A percentile compares a stretch with the other conserved stretches of the same genome.
These are phyloP conservation scores for Drosophila micromelanica DNA, from an alignment of 1,140 invertebrate species.

Conservation along the genomic window DNA sequence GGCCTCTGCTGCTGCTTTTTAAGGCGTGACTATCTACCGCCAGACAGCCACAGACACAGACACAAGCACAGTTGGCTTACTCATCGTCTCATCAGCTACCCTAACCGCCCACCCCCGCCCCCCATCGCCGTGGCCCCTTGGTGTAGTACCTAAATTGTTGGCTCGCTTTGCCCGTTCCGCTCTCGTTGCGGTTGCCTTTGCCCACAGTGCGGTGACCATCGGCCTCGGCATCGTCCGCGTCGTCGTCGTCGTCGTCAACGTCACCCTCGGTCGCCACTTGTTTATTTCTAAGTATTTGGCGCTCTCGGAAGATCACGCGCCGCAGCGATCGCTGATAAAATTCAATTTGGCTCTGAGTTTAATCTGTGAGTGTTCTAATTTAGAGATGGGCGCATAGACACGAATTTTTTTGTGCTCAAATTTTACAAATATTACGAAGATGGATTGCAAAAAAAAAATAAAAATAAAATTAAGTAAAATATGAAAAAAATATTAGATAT, in stretches of 20 bases:
- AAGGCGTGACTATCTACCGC: slow-evolving; percentile 73
- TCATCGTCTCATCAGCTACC: slow-evolving; percentile 46
- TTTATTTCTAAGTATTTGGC: slow-evolving; percentile 61
- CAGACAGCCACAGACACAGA: slow-evolving; percentile 47
- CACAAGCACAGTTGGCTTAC: slow-evolving; percentile 32
- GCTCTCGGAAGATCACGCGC: slow-evolving; percentile 74
- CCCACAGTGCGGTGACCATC: background rate
- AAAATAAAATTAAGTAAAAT: too few species aligned
- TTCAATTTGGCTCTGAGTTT: slow-evolving; percentile 19
- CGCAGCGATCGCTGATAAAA: slow-evolving; percentile 74
- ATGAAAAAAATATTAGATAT: too few species aligned
- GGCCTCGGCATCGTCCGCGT: slow-evolving; percentile 13
- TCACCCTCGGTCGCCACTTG: slow-evolving; percentile 56
- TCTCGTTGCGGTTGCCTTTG: slow-evolving; percentile 30
- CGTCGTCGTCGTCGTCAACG: slow-evolving; percentile 56
- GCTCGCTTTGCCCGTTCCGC: slow-evolving; percentile 34
- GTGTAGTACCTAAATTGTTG: slow-evolving; percentile 19
- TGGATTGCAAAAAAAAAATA: background rate
- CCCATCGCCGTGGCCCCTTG: background rate
- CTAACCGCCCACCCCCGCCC: background rate
- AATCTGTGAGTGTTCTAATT: slow-evolving; percentile 42
- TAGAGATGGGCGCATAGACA: slow-evolving; percentile 17
- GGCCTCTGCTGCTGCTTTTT: slow-evolving; percentile 22
- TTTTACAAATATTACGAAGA: background rate
- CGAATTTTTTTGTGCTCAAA: slow-evolving; percentile 4